A percentile compares a stretch with the other conserved stretches of the same genome.
Evolutionary conservation across 2,113 vertebrate genomes (phyloP).

Genomic region (Dinomys branickii): DNA sequence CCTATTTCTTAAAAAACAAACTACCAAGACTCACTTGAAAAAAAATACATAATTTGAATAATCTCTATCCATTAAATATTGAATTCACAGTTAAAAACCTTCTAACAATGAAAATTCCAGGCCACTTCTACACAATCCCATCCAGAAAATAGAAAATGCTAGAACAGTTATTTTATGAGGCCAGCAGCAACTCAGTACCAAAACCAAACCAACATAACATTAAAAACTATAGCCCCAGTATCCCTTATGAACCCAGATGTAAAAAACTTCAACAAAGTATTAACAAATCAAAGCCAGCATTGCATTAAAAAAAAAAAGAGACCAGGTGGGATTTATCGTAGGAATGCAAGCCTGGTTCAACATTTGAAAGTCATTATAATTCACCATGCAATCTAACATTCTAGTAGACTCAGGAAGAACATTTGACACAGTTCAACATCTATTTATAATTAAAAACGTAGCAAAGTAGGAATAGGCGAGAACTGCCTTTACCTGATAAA

Average conservation of each 20-base stretch:
- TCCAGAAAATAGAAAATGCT: slow-evolving; percentile 17
- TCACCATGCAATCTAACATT: background rate
- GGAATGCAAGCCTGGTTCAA: background rate
- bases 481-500: background rate
- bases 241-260: background rate
- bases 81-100: background rate
- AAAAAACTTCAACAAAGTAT: background rate
- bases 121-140: background rate
- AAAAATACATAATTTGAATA: background rate
- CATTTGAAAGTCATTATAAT: background rate
- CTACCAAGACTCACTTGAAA: background rate
- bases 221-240: background rate
- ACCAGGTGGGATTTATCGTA: background rate
- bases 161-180: background rate
- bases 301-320: background rate
- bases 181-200: background rate
- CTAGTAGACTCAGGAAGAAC: background rate
- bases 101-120: slow-evolving; percentile 8
- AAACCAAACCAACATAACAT: background rate
- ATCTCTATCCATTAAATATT: background rate
- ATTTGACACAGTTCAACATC: background rate
- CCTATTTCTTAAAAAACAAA: background rate
- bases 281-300: background rate
- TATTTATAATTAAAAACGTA: background rate
- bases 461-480: background rate